Conservation (phyloP, 2,113 vertebrate genomes). For the Actenoides hombroni region DNA sequence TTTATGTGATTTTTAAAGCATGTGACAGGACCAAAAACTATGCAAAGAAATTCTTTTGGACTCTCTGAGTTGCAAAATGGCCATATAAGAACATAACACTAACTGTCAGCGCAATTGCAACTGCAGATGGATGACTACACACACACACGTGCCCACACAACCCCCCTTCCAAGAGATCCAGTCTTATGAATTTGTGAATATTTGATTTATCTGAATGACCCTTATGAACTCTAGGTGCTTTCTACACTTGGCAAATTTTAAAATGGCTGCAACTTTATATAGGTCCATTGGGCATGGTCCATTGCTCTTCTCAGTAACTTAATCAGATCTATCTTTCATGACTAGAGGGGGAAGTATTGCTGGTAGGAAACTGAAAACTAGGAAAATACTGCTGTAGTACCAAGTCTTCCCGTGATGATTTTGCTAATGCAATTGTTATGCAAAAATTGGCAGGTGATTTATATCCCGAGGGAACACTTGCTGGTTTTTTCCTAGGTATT, state of each 20-base stretch:
- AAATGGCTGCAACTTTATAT: background rate
- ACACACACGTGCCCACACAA: background rate
- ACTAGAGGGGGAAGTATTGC: background rate
- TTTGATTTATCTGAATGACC: background rate
- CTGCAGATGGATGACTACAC: background rate
- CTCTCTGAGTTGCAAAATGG: background rate
- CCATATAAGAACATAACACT: background rate
- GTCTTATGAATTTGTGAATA: background rate
- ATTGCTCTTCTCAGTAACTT: background rate
- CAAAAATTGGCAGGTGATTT: slow-evolving; percentile 31
- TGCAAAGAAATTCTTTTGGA: background rate
- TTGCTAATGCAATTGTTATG: slow-evolving; percentile 65
- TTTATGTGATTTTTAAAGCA: background rate
- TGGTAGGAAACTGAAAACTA: slow-evolving; percentile 29
- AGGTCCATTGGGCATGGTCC: background rate
- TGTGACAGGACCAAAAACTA: background rate
- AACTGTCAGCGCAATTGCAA: background rate
- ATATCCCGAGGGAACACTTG: slow-evolving; percentile 24
- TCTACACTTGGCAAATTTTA: background rate
- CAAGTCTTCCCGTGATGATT: slow-evolving; percentile 47
- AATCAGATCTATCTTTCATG: background rate
- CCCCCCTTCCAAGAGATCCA: background rate
- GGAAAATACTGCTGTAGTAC: background rate
- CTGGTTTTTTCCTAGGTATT: background rate
- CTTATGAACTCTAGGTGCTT: background rate